phyloP scores from a whole-genome alignment of 1,140 invertebrate genomes.

The Oryzaephilus surinamensis region DNA sequence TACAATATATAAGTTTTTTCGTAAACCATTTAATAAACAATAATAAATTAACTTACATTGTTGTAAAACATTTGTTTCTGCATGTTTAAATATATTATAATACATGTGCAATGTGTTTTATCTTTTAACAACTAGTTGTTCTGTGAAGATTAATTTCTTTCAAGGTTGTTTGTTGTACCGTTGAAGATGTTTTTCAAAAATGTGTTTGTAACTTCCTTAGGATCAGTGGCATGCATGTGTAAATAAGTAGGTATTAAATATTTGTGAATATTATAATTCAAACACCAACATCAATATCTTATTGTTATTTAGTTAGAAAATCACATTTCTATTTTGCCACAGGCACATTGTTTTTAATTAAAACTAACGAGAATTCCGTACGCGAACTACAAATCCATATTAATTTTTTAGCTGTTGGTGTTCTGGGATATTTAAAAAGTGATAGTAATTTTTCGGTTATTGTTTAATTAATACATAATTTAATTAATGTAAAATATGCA shows the following conservation, averaged over 20 bases:
- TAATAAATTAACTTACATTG: not conserved
- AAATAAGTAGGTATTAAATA: slow-evolving; percentile 4
- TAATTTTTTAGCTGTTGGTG: not conserved
- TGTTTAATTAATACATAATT: too few relatives aligned
- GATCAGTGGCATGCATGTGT: slow-evolving; percentile 7
- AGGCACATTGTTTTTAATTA: not conserved
- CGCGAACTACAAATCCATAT: not conserved
- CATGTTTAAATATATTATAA: too few relatives aligned
- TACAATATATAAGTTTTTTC: not conserved
- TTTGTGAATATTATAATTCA: not conserved
- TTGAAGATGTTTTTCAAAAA: slow-evolving; percentile 10
- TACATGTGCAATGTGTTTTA: too few relatives aligned
- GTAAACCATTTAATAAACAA: not conserved
- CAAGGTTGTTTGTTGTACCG: slow-evolving; percentile 12
- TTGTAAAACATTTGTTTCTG: too few relatives aligned
- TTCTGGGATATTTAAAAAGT: not conserved
- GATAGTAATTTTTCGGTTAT: too few relatives aligned
- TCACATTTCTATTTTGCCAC: not conserved
- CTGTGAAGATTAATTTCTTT: slow-evolving; percentile 8
- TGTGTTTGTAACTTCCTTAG: slow-evolving; percentile 4
- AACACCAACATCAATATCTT: not conserved
- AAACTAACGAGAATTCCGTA: not conserved
- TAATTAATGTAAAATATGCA: too few relatives aligned
- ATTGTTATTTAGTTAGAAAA: not conserved
- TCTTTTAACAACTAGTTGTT: not conserved